Base-by-base conservation (phyloP, 2,888 invertebrate genomes). In the Acronicta psi region DNA sequence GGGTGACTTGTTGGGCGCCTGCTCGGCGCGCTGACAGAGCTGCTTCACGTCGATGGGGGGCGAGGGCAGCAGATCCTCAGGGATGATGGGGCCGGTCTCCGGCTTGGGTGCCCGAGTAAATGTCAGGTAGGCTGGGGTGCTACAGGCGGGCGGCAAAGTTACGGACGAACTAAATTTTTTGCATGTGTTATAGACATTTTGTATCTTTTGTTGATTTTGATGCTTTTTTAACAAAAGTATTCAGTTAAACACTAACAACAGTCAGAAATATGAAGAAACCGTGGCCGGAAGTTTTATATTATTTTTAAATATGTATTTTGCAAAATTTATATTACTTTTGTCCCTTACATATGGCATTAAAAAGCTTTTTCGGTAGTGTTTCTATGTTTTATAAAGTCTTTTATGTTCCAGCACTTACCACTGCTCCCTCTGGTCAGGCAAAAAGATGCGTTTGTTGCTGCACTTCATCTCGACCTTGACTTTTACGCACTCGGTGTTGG, bases 381-480 rank as follows among this genome's bases (percentile, higher is more conserved):
- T n/a, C 20, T 4, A 20, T 5, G 5, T 20, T 20, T 20, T 5
- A 4, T 2, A 20, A 20, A 5, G 20, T 20, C 20, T 20, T 20
- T 9, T 9, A 23, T 9, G 11, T 1, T 23, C 23, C 8, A 4
- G 5, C 4, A 29, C 84, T 79, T 7, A 93, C 94, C 92, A 90
- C 63, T 94, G 92, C 59, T 90, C 89, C 47, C 93, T 77, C 80
- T 93, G 94, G 42, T 91, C 91, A 0, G 93, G 92, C 66, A 94
- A 68, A 75, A 87, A 89, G 41, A 92, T 86, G 59, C 88, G 81
- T 67, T 90, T 89, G 63, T 89, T 90, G 56, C 82, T 84, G 79
- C 88, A 90, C 46, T 83, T 81, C 90, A 92, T 90, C 37, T 79
- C 73, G 3, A 93, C 51, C 40, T 77, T 78, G 41, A 94, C 92